Evolutionary conservation across 37 sponge, comb jelly and placozoan genomes (phyloP).

Genomic region (Petrosia ficiformis): DNA sequence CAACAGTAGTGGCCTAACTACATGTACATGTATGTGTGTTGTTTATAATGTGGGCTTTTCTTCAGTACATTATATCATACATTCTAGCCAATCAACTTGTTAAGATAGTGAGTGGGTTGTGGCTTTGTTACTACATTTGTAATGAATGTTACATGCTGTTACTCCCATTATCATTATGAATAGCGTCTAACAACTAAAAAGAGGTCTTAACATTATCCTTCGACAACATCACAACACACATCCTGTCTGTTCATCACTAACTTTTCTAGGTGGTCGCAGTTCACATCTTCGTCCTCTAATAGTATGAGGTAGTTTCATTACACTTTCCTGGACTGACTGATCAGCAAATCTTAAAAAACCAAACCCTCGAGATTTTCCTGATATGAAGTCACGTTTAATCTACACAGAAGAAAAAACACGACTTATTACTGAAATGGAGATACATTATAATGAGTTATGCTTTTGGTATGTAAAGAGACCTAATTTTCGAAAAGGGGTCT

Average conservation of each 20-base stretch:
- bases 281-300: constrained; percentile 73
- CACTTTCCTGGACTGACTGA: constrained; percentile 34
- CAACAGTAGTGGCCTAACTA: background rate
- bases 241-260: background rate
- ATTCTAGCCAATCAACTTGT: too few relatives aligned
- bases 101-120: too few relatives aligned
- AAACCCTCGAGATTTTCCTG: constrained; percentile 73
- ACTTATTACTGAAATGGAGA: background rate
- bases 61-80: too few relatives aligned
- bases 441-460: background rate
- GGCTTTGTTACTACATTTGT: too few relatives aligned
- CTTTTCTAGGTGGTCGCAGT: constrained; percentile 53
- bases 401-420: constrained; percentile 2
- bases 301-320: constrained; percentile 45
- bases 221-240: background rate
- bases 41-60: too few relatives aligned
- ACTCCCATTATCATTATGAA: too few relatives aligned
- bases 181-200: too few relatives aligned
- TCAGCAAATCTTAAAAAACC: constrained; percentile 78
- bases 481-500: too few relatives aligned
- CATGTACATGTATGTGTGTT: too few relatives aligned
- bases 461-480: background rate
- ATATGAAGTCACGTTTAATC: constrained; percentile 66
- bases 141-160: too few relatives aligned
- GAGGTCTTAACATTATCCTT: background rate